Evolutionary conservation across 1,140 invertebrate genomes (phyloP), one percentile per base, ranked within the genome.

Genomic region (Drosophila sproati): DNA sequence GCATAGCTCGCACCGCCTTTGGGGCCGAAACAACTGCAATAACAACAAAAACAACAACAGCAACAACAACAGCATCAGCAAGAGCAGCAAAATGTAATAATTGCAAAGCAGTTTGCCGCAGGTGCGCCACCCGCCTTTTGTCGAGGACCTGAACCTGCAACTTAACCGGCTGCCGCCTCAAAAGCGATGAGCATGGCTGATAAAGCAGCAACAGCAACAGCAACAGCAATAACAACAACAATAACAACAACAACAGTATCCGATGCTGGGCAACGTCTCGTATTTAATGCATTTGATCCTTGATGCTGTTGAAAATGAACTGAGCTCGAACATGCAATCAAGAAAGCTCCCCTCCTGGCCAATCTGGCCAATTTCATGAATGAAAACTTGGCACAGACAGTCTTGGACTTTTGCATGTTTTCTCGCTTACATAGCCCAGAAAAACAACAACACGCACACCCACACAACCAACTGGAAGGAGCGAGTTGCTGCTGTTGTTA

Each of bases 271-370:
- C 79, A 73, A 75, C 69, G 64, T 78, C 79, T 89, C 75, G 85
- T 89, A 89, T 89, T 89, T 89, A 89, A 89, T 89, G 85, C 85
- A 89, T 89, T 89, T 89, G 85, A 89, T 89, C 85, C 85, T 89
- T 89, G 85, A 89, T 89, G 85, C 85, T 89, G 85, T 89, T 89
- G 85, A 89, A 89, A 89, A 89, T 89, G 81, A 90, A 89, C 85
- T 89, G 85, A 85, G 81, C 78, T 73, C 80, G 85, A 89, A 89
- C 85, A 89, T 89, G 85, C 85, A 89, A 89, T 89, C 85, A 89
- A 85, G 43, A 69, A n/a, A 12, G 43, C 35, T 52, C 5, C 35
- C 2, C 32, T 52, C 28, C 57, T 59, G 64, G 64, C 48, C 77
- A 79, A 82, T 82, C 73, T 71, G 62, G 83, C 62, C 85, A 89